Percentiles rank a stretch among this genome's conserved stretches.
phyloP scores from a whole-genome alignment of 2,797 vertebrate genomes.

The Anabacerthia variegaticeps region DNA sequence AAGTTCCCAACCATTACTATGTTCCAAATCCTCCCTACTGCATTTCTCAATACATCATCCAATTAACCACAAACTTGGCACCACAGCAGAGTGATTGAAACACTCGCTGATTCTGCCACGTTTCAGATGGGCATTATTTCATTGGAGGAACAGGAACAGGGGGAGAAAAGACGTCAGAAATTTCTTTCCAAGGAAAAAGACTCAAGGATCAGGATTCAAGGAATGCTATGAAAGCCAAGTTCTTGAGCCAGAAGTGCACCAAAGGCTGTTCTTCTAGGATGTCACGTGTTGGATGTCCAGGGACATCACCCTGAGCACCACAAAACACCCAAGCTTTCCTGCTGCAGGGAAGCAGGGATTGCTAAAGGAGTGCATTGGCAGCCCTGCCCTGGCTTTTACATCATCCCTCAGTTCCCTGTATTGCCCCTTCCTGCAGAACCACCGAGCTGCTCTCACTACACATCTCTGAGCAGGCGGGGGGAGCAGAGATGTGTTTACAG shows the following conservation, averaged over 20 bases:
- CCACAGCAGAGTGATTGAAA: not conserved
- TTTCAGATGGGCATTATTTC: not conserved
- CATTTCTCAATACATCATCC: not conserved
- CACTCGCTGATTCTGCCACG: not conserved
- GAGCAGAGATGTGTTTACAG: not conserved
- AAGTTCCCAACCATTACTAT: not conserved
- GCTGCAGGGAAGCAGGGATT: not conserved
- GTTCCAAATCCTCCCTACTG: not conserved
- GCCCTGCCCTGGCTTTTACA: not conserved
- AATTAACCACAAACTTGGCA: not conserved
- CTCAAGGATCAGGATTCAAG: not conserved
- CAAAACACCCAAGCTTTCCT: not conserved
- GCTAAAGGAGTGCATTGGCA: not conserved
- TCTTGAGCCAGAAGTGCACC: not conserved
- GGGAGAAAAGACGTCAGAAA: not conserved
- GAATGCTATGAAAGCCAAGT: not conserved
- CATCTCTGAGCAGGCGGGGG: not conserved
- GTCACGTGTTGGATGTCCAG: rapidly evolving
- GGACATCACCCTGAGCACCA: not conserved
- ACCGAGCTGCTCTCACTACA: not conserved
- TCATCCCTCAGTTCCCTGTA: not conserved
- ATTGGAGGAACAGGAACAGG: not conserved
- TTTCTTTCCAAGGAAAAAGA: not conserved
- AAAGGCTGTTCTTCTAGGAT: not conserved
- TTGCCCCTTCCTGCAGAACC: not conserved